Conservation (phyloP, 1,140 invertebrate genomes). For the Drosophila lini region DNA sequence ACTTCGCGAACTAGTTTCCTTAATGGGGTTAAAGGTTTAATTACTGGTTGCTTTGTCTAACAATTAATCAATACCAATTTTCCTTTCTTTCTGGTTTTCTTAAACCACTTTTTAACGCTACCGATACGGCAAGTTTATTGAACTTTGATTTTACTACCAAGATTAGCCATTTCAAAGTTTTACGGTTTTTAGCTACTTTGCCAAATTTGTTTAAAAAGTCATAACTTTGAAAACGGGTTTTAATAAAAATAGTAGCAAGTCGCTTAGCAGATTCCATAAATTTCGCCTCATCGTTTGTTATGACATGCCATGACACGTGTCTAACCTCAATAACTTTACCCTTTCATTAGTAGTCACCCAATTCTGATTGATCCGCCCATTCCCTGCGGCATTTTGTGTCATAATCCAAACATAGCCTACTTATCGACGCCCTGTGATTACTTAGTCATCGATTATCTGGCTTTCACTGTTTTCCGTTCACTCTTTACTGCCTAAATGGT, state of each 20-base stretch:
- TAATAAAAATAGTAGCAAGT: neutral
- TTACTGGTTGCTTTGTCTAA: slow-evolving; percentile 1
- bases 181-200: neutral
- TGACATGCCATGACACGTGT: slow-evolving; percentile 1
- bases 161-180: slow-evolving; percentile 6
- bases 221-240: slow-evolving; percentile 11
- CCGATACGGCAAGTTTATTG: slow-evolving; percentile 5
- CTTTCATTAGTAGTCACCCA: slow-evolving; percentile 10
- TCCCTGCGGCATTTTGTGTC: slow-evolving; percentile 12
- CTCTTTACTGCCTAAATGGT: slow-evolving; percentile 11
- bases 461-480: slow-evolving; percentile 23
- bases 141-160: slow-evolving; percentile 10
- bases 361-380: slow-evolving; percentile 9
- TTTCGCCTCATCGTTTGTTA: neutral
- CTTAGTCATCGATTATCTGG: slow-evolving; percentile 49
- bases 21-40: neutral
- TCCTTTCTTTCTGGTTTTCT: neutral
- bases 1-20: neutral
- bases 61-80: slow-evolving; percentile 1
- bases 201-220: slow-evolving; percentile 12
- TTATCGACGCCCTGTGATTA: slow-evolving; percentile 52
- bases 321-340: slow-evolving; percentile 3
- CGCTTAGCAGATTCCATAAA: neutral
- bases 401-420: slow-evolving; percentile 55
- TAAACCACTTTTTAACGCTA: neutral